Evolutionary conservation across 2,888 invertebrate species (phyloP), one percentile per base, ranked within the genome.

Genomic region (Netelia fuscicornis): DNA sequence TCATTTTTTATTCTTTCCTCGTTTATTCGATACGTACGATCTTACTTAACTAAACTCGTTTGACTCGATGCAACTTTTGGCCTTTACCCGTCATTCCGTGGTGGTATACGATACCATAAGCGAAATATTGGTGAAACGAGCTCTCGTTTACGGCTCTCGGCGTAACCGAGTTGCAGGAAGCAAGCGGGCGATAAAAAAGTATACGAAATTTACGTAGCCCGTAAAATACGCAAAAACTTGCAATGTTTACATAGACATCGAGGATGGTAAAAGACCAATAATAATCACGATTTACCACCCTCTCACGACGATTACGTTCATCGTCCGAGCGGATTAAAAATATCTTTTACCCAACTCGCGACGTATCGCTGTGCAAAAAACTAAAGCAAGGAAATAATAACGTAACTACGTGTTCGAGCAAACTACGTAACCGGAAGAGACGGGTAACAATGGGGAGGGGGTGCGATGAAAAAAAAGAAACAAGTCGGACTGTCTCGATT

Each of bases 381-480:
- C 48, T 11, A 25, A 76, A 79, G 72, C 72, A 77, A 82, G 67
- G 77, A 70, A 75, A 37, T 25, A 52, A 48, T 67, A 71, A 76
- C 79, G 78, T 74, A 76, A 74, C 60, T 44, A 20, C 25, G n/a
- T 37, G 54, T 1, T 54, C 17, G 9, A 20, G 52, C 64, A 42
- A 52, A 25, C 20, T 17, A 65, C 75, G 64, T 65, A 81, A 81
- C 84, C 81, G 84, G 81, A 84, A 81, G 77, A 81, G 77, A 65
- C 56, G 68, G 42, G 84, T 79, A 68, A 78, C 60, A 30, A 60
- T 30, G 42, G 13, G 20, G 42, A 48, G 44, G 62, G 48, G 64
- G 56, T 58, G 42, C 9, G 58, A 76, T 71, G 17, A 78, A 86
- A 78, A 77, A 72, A 68, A 48, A 42, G 62, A 58, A 83, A 37